Evolutionary conservation across 2,888 invertebrate species (phyloP), one percentile per base, ranked within the genome.

Genomic region (Agonopterix alstromeriana): DNA sequence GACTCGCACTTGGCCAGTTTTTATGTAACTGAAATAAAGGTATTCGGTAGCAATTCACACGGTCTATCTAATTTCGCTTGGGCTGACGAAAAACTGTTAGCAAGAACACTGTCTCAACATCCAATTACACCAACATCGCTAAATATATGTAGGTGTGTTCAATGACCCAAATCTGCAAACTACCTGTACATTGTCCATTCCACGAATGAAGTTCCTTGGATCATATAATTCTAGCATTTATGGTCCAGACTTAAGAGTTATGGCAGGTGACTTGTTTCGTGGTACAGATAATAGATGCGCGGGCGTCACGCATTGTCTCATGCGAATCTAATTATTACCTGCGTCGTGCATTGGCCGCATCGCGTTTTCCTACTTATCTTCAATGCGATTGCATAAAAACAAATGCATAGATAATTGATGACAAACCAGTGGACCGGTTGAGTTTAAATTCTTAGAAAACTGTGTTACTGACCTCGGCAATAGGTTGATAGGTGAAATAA

Each of bases 151-250:
- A 48, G 43, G 53, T 48, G 52, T 47, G 50, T 47, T 44, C 50
- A 48, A 48, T 51, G 53, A 53, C 56, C 56, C 49, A 52, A 50
- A 53, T 56, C 48, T 48, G 41, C 27, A 27, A 27, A 27, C 27
- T 27, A 27, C 27, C 27, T 27, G 27, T 7, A 27, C 27, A 3
- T 27, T 27, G 27, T 27, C 27, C 7, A 27, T 27, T 27, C 5
- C 27, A 27, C 7, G 27, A 27, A 27, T 27, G 27, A 27, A 27
- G 27, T 27, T 27, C 27, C 27, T 5, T 27, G 27, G 27, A 27
- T 27, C 27, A 27, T 5, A 27, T 27, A 27, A 27, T 3, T 27
- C 7, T 27, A 27, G 27, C 27, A 7, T 27, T 27, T 27, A 27
- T 27, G 27, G 5, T 27, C 27, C 27, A 27, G 27, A 7, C 27